Conservation (phyloP, 2,797 vertebrate species). For the Lophotriccus pileatus region DNA sequence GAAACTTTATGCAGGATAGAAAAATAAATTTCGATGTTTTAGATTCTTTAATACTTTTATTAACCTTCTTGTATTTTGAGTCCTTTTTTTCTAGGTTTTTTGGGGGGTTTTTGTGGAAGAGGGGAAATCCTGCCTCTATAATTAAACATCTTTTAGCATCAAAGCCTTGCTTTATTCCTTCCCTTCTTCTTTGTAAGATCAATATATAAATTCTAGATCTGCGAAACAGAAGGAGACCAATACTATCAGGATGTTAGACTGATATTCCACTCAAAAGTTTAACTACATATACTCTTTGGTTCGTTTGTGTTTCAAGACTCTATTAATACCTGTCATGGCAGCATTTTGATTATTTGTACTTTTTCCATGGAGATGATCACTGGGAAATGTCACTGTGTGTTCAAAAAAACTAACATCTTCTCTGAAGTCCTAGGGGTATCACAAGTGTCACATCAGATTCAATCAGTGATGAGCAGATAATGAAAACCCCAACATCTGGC, state of each 20-base stretch:
- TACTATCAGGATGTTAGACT: background rate
- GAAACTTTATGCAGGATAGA: background rate
- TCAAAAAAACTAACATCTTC: background rate
- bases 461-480: conserved; percentile 15
- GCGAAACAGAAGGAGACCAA: background rate
- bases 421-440: conserved; percentile 1
- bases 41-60: background rate
- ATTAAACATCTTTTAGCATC: background rate
- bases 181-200: background rate
- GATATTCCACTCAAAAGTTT: background rate
- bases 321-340: background rate
- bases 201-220: background rate
- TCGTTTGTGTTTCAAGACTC: background rate
- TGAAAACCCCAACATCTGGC: conserved; percentile 42
- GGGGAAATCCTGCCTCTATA: background rate
- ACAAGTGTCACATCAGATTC: conserved; percentile 44
- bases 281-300: background rate
- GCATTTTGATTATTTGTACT: conserved; percentile 6
- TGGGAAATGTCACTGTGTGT: background rate
- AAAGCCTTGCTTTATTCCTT: background rate
- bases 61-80: background rate
- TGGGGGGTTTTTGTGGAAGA: rapidly evolving
- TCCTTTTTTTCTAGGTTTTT: background rate
- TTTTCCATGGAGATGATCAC: background rate
- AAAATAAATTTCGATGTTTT: background rate